Evolutionary conservation across 2,888 invertebrate genomes (phyloP).

Genomic region (Agrilus cyanescens): DNA sequence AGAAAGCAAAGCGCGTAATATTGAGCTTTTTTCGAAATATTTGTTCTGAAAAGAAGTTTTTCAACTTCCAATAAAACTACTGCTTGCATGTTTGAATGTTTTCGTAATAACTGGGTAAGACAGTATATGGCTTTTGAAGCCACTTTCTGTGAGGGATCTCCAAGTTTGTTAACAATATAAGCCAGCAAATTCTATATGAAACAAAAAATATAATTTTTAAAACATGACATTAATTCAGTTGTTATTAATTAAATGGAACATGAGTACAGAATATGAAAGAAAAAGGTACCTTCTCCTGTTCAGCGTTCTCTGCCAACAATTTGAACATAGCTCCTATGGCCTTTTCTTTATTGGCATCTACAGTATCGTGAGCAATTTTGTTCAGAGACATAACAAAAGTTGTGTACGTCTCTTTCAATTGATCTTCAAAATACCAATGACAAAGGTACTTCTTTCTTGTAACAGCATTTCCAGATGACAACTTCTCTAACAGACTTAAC

Average conservation of each 20-base stretch:
- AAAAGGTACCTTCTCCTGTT: slow-evolving; percentile 62
- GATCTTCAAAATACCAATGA: slow-evolving; percentile 83
- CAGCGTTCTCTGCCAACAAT: slow-evolving; percentile 64
- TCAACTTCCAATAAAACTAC: slow-evolving; percentile 83
- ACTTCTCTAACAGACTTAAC: slow-evolving; percentile 42
- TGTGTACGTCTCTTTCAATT: slow-evolving; percentile 58
- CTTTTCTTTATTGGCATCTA: slow-evolving; percentile 70
- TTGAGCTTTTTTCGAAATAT: slow-evolving; percentile 75
- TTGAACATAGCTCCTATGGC: slow-evolving; percentile 64
- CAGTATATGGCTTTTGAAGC: slow-evolving; percentile 82
- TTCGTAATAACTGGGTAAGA: slow-evolving; percentile 65
- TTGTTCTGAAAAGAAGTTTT: slow-evolving; percentile 71
- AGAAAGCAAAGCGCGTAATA: slow-evolving; percentile 90
- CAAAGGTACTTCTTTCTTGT: slow-evolving; percentile 53
- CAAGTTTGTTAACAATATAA: slow-evolving; percentile 85
- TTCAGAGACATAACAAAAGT: slow-evolving; percentile 61
- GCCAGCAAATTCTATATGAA: slow-evolving; percentile 53
- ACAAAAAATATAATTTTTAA: neutral
- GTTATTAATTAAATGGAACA: neutral
- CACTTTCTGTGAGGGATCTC: slow-evolving; percentile 81
- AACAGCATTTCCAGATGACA: slow-evolving; percentile 53
- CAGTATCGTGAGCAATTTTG: slow-evolving; percentile 62
- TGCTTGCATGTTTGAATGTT: slow-evolving; percentile 86
- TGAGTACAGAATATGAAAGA: neutral
- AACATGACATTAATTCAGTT: neutral